Evolutionary conservation across 2,888 invertebrate species (phyloP).

Genomic region (Agrotis ipsilon): DNA sequence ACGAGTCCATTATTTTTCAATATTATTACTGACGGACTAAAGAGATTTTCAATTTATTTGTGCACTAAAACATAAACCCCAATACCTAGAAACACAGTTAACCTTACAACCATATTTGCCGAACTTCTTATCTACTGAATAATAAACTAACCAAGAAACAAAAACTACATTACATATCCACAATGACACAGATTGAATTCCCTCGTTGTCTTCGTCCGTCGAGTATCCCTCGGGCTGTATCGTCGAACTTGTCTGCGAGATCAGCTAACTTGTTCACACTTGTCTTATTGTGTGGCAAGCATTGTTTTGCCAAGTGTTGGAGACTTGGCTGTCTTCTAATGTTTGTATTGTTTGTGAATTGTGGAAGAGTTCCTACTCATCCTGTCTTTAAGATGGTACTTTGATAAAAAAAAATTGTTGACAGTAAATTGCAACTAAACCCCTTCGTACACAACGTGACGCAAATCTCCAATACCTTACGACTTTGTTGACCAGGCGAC

Average conservation of each 20-base stretch:
- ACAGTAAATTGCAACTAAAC: too few relatives aligned
- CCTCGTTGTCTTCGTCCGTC: background rate
- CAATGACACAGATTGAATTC: slow-evolving; percentile 27
- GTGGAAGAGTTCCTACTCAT: background rate
- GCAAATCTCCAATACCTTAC: too few relatives aligned
- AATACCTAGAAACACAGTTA: background rate
- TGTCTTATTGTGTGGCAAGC: slow-evolving; percentile 26
- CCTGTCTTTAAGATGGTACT: background rate
- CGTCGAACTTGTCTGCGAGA: slow-evolving; percentile 22
- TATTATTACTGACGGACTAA: too few relatives aligned
- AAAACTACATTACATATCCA: slow-evolving; percentile 5
- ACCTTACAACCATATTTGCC: background rate
- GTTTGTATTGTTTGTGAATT: slow-evolving; percentile 20
- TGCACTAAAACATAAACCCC: too few relatives aligned
- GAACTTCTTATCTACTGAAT: slow-evolving; percentile 8
- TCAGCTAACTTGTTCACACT: slow-evolving; percentile 33
- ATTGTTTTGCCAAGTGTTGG: background rate
- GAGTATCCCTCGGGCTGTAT: slow-evolving; percentile 7
- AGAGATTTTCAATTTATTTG: too few relatives aligned
- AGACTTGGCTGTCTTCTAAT: slow-evolving; percentile 1
- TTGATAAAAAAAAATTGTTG: background rate
- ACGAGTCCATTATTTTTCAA: too few relatives aligned
- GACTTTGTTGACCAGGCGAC: too few relatives aligned
- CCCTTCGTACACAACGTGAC: too few relatives aligned
- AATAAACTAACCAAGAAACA: background rate